Conservation (phyloP, 2,888 invertebrate genomes). For the Ophraella communa region DNA sequence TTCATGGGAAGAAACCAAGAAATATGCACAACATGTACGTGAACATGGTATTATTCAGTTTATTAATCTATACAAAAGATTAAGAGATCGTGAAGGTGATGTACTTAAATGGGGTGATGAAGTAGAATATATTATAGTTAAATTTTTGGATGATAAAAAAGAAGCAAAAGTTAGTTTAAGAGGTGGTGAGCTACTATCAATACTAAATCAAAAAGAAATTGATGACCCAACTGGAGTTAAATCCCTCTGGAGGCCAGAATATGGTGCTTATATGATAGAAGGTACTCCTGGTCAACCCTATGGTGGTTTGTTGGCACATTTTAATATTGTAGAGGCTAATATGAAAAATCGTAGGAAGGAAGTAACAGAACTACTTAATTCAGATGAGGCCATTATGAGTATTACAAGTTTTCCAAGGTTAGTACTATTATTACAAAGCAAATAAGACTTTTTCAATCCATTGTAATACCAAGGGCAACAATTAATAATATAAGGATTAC, state of each 20-base stretch:
- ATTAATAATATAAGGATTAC: not conserved
- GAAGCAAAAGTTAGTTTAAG: slow-evolving; percentile 83
- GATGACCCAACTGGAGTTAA: slow-evolving; percentile 69
- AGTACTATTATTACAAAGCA: slow-evolving; percentile 37
- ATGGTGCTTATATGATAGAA: slow-evolving; percentile 97
- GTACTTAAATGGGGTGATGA: slow-evolving; percentile 98
- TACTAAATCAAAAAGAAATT: slow-evolving; percentile 81
- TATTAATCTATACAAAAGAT: slow-evolving; percentile 87
- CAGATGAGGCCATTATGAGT: slow-evolving; percentile 86
- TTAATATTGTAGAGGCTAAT: slow-evolving; percentile 97
- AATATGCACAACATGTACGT: slow-evolving; percentile 87
- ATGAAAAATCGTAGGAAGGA: slow-evolving; percentile 91
- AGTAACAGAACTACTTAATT: slow-evolving; percentile 74
- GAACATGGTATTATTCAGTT: slow-evolving; percentile 96
- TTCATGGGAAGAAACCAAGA: slow-evolving; percentile 81
- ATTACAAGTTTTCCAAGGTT: slow-evolving; percentile 93
- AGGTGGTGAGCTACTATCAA: slow-evolving; percentile 78
- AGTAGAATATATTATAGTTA: slow-evolving; percentile 95
- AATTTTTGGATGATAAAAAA: slow-evolving; percentile 74
- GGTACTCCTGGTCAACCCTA: slow-evolving; percentile 97
- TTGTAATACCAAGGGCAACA: too few relatives aligned
- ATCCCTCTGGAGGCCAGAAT: slow-evolving; percentile 94
- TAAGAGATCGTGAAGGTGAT: slow-evolving; percentile 89
- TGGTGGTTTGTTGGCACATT: slow-evolving; percentile 94
- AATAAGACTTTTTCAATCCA: too few relatives aligned